Conservation (phyloP, 2,888 invertebrate species). For the Brenthis hecate region DNA sequence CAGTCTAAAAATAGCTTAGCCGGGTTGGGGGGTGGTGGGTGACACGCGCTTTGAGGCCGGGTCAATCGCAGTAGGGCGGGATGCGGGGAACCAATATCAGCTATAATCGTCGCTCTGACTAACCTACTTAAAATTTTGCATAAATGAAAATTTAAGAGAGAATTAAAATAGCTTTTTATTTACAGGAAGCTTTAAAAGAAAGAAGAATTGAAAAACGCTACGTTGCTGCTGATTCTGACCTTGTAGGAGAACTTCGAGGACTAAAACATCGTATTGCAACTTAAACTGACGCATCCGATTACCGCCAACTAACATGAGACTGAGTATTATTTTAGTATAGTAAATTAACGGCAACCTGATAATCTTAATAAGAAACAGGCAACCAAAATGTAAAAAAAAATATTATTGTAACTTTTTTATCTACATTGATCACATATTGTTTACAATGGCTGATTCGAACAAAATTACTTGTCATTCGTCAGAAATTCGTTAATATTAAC, state of each 20-base stretch:
- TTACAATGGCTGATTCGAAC: slow-evolving; percentile 6
- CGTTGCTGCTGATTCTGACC: slow-evolving; percentile 83
- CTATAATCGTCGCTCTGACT: slow-evolving; percentile 45
- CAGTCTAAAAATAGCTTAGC: slow-evolving; percentile 79
- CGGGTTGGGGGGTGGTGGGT: slow-evolving; percentile 72
- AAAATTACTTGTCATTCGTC: neutral
- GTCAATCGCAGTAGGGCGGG: slow-evolving; percentile 66
- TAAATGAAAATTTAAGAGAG: slow-evolving; percentile 38
- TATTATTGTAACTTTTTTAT: slow-evolving; percentile 16
- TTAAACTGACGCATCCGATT: slow-evolving; percentile 67
- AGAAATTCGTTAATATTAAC: neutral
- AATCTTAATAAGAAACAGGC: slow-evolving; percentile 43
- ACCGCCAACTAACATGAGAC: slow-evolving; percentile 79
- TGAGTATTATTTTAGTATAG: slow-evolving; percentile 76
- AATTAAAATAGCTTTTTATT: slow-evolving; percentile 44
- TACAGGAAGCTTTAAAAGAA: slow-evolving; percentile 61
- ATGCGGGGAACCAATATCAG: slow-evolving; percentile 48
- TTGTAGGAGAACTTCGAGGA: slow-evolving; percentile 84
- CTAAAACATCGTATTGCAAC: slow-evolving; percentile 84
- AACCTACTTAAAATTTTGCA: slow-evolving; percentile 42
- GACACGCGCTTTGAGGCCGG: slow-evolving; percentile 73
- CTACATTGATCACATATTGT: slow-evolving; percentile 2
- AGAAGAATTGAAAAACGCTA: slow-evolving; percentile 84
- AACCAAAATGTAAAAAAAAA: slow-evolving; percentile 52
- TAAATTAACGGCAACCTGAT: slow-evolving; percentile 59